Base-by-base conservation (phyloP, 2,888 invertebrate species). In the Cotesia congregata region DNA sequence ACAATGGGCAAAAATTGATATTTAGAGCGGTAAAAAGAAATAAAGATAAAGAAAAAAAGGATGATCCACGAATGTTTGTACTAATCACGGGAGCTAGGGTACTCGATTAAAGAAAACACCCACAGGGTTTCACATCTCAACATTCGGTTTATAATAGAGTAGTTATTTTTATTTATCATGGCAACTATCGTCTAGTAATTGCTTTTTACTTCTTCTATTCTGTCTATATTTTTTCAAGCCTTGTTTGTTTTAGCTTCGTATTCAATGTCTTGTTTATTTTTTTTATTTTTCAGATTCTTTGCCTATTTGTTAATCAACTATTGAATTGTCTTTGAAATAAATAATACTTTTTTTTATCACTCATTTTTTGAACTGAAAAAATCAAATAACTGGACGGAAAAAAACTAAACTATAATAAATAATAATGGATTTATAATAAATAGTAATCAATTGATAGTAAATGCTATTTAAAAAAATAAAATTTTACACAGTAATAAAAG, bases 41-140 rank as follows among this genome's bases (percentile, higher is more conserved):
- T 30, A 30, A 30, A 30, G 39, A 59, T n/a, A n/a, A 62, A 71
- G 62, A 71, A 61, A 59, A 41, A 72, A 5, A 73, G n/a, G 12
- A 73, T 67, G 20, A 50, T 50, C 50, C 50, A 50, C 41, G 67
- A n/a, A 73, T 77, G 77, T 77, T 77, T 77, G 70, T 70, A 77
- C 70, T 77, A 77, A 77, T 77, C 77, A 77, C 69, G 73, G 6
- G 17, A 50, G 6, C 20, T 59, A 72, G 72, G 7, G 39, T 64
- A 68, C 69, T 75, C 75, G 75, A 75, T 75, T 71, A 30, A 71
- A 71, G 70, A 75, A 71, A 75, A 75, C 50, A 59, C 70, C 71
- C 60, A 68, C 50, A 50, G 75, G 75, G 70, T 39, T 60, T 75
- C 65, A 50, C 65, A 75, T 71, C 17, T 12, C 9, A 41, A 0